These are phyloP conservation scores for Bugulina stolonifera DNA, from an alignment of 2,888 invertebrate species.

Conservation along the genomic window DNA sequence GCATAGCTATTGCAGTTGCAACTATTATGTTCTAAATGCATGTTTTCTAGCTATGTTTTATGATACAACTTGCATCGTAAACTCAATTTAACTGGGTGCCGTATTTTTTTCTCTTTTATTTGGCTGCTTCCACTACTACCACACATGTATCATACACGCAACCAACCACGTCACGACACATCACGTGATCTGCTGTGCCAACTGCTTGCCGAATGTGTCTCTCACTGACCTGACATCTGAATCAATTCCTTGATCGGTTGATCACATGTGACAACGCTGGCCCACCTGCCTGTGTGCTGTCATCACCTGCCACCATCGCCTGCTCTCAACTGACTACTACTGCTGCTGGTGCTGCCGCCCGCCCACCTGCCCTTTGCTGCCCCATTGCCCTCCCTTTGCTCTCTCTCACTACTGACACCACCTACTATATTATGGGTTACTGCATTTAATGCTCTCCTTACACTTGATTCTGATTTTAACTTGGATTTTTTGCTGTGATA, in stretches of 20 bases:
- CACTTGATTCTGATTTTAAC: too few relatives aligned
- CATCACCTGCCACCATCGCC: neutral
- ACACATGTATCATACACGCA: slow-evolving; percentile 7
- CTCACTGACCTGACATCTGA: too few relatives aligned
- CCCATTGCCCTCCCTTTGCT: neutral
- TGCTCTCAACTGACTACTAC: neutral
- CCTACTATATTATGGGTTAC: neutral
- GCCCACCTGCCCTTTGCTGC: slow-evolving; percentile 5
- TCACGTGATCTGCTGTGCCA: neutral
- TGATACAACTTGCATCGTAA: neutral
- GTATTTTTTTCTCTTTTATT: slow-evolving; percentile 23
- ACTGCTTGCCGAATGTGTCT: neutral
- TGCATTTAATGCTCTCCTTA: neutral
- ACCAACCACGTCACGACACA: neutral
- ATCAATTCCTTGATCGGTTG: neutral
- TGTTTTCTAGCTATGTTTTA: slow-evolving; percentile 19
- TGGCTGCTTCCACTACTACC: slow-evolving; percentile 25
- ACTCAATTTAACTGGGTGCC: slow-evolving; percentile 24
- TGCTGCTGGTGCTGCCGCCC: slow-evolving; percentile 11
- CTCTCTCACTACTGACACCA: neutral
- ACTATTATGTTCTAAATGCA: slow-evolving; percentile 4
- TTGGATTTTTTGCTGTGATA: too few relatives aligned
- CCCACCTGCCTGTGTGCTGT: neutral
- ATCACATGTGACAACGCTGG: neutral
- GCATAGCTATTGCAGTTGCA: neutral